phyloP scores from a whole-genome alignment of 2,888 invertebrate species.

The Corbicula japonica region DNA sequence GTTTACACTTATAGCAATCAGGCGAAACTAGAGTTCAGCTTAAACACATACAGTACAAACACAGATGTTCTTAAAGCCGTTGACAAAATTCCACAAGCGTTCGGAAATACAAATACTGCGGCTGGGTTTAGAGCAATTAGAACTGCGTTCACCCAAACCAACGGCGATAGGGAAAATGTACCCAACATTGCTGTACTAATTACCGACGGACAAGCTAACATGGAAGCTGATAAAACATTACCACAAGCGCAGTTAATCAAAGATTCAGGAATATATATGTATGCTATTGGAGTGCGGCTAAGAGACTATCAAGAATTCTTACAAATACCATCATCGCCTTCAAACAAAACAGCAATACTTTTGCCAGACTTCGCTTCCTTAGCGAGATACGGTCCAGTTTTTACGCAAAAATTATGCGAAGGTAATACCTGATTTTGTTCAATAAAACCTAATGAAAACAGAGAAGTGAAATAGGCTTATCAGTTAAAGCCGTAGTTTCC shows the following conservation, averaged over 20 bases:
- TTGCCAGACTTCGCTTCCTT: conserved; percentile 34
- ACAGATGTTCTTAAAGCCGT: conserved; percentile 74
- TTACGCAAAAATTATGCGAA: conserved; percentile 45
- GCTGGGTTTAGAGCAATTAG: conserved; percentile 59
- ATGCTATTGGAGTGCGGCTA: conserved; percentile 69
- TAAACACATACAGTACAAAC: conserved; percentile 46
- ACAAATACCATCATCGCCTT: conserved; percentile 49
- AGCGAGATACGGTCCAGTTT: conserved; percentile 25
- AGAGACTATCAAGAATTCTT: conserved; percentile 47
- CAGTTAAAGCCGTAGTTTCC: too few relatives aligned
- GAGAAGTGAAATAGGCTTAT: too few relatives aligned
- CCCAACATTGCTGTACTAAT: conserved; percentile 74
- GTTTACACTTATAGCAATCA: conserved; percentile 49
- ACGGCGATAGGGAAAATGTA: conserved; percentile 65
- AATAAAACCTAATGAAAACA: not conserved
- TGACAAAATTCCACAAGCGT: conserved; percentile 70
- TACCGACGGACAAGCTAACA: conserved; percentile 72
- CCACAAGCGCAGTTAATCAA: conserved; percentile 62
- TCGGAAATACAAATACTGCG: conserved; percentile 71
- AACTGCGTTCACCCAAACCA: conserved; percentile 44
- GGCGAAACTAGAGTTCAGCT: conserved; percentile 34
- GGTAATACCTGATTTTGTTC: conserved; percentile 21
- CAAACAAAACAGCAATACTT: conserved; percentile 35
- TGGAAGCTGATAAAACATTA: conserved; percentile 53
- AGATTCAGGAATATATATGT: conserved; percentile 63